phyloP scores from a whole-genome alignment of 2,797 vertebrate genomes.

The Chelonia mydas region DNA sequence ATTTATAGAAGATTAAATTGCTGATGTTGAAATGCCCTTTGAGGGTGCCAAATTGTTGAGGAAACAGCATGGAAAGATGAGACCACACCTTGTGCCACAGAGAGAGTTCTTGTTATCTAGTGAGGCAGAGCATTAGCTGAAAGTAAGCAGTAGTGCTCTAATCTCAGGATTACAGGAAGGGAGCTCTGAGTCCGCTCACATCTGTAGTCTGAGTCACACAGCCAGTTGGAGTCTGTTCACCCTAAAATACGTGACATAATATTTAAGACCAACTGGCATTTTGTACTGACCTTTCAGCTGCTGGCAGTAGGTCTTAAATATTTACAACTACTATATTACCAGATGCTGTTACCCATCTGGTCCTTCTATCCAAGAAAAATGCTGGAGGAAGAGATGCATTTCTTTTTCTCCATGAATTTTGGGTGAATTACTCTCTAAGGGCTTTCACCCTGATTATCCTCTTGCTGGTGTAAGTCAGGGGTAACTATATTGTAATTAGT shows the following conservation, averaged over 20 bases:
- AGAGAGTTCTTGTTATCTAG: background rate
- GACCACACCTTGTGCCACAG: constrained; percentile 4
- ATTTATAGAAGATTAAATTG: constrained; percentile 56
- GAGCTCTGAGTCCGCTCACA: background rate
- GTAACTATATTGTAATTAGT: fast-evolving
- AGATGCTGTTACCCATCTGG: background rate
- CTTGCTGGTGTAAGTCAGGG: background rate
- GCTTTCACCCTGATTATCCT: background rate
- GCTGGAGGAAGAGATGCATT: background rate
- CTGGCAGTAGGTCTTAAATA: background rate
- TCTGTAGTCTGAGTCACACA: background rate
- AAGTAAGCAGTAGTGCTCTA: background rate
- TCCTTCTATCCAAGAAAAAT: background rate
- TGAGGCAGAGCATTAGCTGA: background rate
- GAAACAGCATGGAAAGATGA: constrained; percentile 51
- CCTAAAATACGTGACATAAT: background rate
- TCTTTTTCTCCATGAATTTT: background rate
- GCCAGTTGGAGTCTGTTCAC: background rate
- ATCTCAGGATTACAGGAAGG: background rate
- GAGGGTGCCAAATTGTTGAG: constrained; percentile 23
- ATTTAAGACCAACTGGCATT: background rate
- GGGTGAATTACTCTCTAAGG: background rate
- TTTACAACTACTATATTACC: background rate
- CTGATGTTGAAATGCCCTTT: constrained; percentile 31
- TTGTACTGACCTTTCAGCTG: background rate